Percentiles rank a stretch among this genome's conserved stretches.
Conservation (phyloP, 2,113 vertebrate species). For the Pantherophis guttatus region DNA sequence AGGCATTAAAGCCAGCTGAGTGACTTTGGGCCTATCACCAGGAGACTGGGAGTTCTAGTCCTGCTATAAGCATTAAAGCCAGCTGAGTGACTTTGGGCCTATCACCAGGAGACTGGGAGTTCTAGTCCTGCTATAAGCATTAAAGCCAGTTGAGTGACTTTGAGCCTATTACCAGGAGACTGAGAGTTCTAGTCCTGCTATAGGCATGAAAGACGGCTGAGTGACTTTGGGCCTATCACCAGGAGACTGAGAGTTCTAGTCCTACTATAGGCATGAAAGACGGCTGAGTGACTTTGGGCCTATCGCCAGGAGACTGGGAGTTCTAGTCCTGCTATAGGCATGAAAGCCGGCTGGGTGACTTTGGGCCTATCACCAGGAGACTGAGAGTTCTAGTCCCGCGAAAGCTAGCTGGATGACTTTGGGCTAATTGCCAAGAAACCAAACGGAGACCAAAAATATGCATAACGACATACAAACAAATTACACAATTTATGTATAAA, state of each 20-base stretch:
- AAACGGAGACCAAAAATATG: neutral
- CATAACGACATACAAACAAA: neutral
- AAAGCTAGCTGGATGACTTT: neutral
- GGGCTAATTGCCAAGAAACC: neutral
- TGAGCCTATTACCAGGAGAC: too few species aligned
- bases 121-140: too few species aligned
- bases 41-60: neutral
- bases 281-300: too few species aligned
- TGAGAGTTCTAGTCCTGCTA: neutral
- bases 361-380: neutral
- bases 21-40: too few species aligned
- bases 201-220: neutral
- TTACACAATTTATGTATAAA: neutral
- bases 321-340: neutral
- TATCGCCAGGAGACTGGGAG: neutral
- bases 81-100: too few species aligned
- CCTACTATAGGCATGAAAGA: too few species aligned
- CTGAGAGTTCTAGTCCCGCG: too few species aligned
- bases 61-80: too few species aligned
- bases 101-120: accelerated
- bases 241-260: too few species aligned
- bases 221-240: neutral
- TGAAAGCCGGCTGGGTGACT: neutral
- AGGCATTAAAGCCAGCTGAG: too few species aligned
- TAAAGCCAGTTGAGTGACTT: too few species aligned